A percentile compares a stretch with the other conserved stretches of the same genome.
Evolutionary conservation across 1,140 invertebrate genomes (phyloP).

Genomic region (Heliconius congener): DNA sequence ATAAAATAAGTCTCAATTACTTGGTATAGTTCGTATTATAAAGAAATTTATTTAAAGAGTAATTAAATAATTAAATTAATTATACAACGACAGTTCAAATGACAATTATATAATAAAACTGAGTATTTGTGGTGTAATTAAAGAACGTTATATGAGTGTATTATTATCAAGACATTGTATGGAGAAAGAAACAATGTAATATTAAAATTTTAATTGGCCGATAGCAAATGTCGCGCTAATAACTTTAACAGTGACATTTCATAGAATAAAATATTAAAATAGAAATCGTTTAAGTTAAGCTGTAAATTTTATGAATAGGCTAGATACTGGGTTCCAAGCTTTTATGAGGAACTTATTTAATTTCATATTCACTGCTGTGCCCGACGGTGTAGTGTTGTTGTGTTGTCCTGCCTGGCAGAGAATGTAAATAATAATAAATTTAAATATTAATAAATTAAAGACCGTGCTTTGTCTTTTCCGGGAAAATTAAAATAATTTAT

Average conservation of each 20-base stretch:
- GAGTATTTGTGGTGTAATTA: not conserved
- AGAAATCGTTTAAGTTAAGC: not conserved
- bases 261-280: not conserved
- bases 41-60: not conserved
- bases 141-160: not conserved
- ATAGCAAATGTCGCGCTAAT: conserved; percentile 41
- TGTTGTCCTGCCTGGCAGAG: too few species aligned
- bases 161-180: not conserved
- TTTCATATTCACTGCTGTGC: too few species aligned
- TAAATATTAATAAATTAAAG: too few species aligned
- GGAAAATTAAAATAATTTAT: too few species aligned
- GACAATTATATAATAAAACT: not conserved
- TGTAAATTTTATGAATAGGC: not conserved
- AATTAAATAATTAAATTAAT: not conserved
- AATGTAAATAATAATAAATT: too few species aligned
- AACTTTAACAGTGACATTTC: not conserved
- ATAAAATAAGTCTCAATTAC: too few species aligned
- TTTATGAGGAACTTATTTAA: too few species aligned
- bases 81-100: not conserved
- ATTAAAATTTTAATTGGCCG: conserved; percentile 47
- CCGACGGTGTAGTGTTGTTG: too few species aligned
- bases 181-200: conserved; percentile 41
- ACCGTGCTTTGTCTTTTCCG: too few species aligned
- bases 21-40: not conserved
- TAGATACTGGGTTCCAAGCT: not conserved